Evolutionary conservation across 2,888 invertebrate genomes (phyloP).

Genomic region (Hedya salicella): DNA sequence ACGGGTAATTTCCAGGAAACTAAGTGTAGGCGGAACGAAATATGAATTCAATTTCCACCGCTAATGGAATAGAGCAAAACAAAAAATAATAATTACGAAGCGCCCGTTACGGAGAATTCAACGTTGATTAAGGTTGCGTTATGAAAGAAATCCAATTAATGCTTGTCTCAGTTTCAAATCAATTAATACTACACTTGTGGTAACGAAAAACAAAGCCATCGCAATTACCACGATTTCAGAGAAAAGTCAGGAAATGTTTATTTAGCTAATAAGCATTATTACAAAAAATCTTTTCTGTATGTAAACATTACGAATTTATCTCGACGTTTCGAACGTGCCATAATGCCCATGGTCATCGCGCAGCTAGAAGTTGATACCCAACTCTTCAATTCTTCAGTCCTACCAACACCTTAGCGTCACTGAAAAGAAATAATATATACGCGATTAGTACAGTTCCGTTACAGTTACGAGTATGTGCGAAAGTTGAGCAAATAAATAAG

Average conservation of each 20-base stretch:
- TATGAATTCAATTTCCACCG: slow-evolving; percentile 32
- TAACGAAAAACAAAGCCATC: slow-evolving; percentile 2
- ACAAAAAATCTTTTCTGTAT: too few species aligned
- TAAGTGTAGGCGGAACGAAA: slow-evolving; percentile 23
- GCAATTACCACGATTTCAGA: neutral
- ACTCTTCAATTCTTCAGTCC: too few species aligned
- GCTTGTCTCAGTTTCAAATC: slow-evolving; percentile 18
- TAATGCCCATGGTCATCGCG: too few species aligned
- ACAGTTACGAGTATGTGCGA: too few species aligned
- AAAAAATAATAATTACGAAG: slow-evolving; percentile 30
- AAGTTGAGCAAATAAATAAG: too few species aligned
- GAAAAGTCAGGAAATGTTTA: neutral
- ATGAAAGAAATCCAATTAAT: slow-evolving; percentile 40
- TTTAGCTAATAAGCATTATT: too few species aligned
- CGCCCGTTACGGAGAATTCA: slow-evolving; percentile 22
- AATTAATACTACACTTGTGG: slow-evolving; percentile 1
- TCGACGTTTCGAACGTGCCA: too few species aligned
- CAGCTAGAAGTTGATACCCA: too few species aligned
- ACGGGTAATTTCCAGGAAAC: slow-evolving; percentile 22
- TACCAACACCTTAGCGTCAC: too few species aligned
- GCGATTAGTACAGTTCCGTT: too few species aligned
- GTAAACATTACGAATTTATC: too few species aligned
- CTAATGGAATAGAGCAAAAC: slow-evolving; percentile 31
- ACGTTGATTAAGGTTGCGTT: slow-evolving; percentile 31
- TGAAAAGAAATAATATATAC: too few species aligned